Evolutionary conservation across 2,113 vertebrate genomes (phyloP).

Genomic region (Lepisosteus oculatus): DNA sequence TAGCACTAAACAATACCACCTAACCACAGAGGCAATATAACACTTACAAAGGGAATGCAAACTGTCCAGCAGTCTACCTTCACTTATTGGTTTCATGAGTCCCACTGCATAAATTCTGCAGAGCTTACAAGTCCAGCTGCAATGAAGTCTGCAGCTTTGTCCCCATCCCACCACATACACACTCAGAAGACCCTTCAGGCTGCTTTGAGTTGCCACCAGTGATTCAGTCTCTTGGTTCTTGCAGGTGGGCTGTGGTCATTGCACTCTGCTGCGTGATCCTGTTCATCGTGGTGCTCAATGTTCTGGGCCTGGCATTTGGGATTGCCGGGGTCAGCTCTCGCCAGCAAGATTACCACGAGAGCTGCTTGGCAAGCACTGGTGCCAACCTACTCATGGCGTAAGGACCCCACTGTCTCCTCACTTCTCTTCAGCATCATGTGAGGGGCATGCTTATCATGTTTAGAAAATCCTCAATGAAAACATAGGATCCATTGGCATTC

Average conservation of each 20-base stretch:
- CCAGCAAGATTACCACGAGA: conserved; percentile 47
- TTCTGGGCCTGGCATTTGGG: conserved; percentile 62
- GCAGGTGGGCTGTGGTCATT: conserved; percentile 64
- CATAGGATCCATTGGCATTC: no score
- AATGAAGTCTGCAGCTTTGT: background rate
- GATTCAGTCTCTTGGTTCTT: background rate
- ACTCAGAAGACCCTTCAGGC: background rate
- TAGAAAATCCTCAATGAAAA: no score
- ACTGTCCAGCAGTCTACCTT: no score
- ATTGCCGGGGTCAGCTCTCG: conserved; percentile 50
- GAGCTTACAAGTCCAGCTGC: background rate
- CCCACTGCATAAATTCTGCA: background rate
- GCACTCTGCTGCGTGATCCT: conserved; percentile 64
- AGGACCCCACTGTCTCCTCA: conserved; percentile 29
- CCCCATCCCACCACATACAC: background rate
- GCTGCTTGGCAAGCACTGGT: conserved; percentile 52
- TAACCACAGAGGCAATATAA: no score
- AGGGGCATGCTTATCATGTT: no score
- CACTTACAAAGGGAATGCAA: no score
- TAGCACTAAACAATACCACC: no score
- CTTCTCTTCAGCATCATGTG: no score
- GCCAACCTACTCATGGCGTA: conserved; percentile 69
- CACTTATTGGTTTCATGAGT: no score
- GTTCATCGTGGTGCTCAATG: conserved; percentile 61
- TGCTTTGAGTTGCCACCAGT: no score